Percentiles rank a stretch among this genome's conserved stretches.
Evolutionary conservation across 53 echinoderm and acorn worm genomes (phyloP).

Genomic region (Zoroaster sp.): DNA sequence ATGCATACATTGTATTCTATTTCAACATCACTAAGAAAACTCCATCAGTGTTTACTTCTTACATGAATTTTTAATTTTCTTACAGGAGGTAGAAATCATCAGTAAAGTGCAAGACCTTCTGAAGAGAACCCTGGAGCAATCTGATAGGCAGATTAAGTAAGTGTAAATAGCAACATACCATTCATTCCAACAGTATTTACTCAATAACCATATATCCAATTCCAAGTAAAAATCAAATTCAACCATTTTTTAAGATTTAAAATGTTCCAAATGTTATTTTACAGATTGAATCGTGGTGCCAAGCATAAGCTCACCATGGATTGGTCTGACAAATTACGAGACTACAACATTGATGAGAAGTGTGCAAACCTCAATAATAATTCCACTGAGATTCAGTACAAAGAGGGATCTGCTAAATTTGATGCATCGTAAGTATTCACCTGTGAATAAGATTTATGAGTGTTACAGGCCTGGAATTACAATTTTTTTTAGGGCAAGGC

Average conservation of each 20-base stretch:
- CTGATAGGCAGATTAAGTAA: constrained; percentile 99
- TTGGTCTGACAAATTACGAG: constrained; percentile 95
- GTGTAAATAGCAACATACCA: neutral
- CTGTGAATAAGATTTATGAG: neutral
- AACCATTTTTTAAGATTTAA: too few relatives aligned
- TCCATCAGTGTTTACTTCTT: too few relatives aligned
- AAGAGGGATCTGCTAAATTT: constrained; percentile 98
- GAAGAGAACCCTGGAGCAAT: constrained; percentile 89
- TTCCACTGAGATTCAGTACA: constrained; percentile 99
- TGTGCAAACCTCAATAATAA: constrained; percentile 97
- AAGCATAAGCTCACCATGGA: constrained; percentile 99
- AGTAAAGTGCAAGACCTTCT: constrained; percentile 94
- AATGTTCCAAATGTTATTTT: too few relatives aligned
- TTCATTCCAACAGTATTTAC: neutral
- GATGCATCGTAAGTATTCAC: constrained; percentile 84
- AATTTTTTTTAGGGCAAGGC: too few relatives aligned
- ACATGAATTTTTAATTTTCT: too few relatives aligned
- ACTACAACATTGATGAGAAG: constrained; percentile 93
- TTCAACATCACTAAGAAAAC: too few relatives aligned
- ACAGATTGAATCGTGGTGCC: constrained; percentile 91
- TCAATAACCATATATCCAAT: neutral
- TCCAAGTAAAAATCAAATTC: too few relatives aligned
- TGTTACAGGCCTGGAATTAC: neutral
- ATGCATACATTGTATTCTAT: too few relatives aligned
- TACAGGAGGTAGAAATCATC: constrained; percentile 95